These are phyloP conservation scores for Synodontis membranacea DNA, from an alignment of 2,113 vertebrate species.

Conservation along the genomic window DNA sequence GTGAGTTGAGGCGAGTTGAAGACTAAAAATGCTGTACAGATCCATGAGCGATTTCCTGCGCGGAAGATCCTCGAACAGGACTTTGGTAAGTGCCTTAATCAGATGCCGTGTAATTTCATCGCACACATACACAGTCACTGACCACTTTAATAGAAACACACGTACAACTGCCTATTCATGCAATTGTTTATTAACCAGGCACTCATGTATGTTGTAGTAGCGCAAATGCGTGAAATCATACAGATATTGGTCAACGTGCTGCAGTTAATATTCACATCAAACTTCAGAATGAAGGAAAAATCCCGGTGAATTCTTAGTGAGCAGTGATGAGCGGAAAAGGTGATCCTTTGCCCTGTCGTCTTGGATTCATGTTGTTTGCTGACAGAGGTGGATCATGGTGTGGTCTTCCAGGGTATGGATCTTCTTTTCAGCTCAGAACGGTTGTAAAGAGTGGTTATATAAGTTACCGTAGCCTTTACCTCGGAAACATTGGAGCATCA, in stretches of 20 bases:
- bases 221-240: background rate
- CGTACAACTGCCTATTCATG: background rate
- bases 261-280: background rate
- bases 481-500: background rate
- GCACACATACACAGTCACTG: background rate
- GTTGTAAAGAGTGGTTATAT: background rate
- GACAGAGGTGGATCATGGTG: background rate
- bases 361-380: background rate
- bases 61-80: constrained; percentile 35
- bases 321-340: no score
- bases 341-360: background rate
- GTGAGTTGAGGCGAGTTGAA: constrained; percentile 84
- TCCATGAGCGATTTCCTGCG: constrained; percentile 68
- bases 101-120: background rate
- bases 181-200: background rate
- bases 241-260: background rate
- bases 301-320: background rate
- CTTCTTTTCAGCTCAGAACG: background rate
- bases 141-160: background rate
- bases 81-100: constrained; percentile 34
- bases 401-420: background rate
- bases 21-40: constrained; percentile 85
- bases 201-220: background rate
- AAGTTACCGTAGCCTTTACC: background rate
- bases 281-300: no score